Conservation (phyloP, 2,888 invertebrate genomes). For the Phaedon cochleariae region DNA sequence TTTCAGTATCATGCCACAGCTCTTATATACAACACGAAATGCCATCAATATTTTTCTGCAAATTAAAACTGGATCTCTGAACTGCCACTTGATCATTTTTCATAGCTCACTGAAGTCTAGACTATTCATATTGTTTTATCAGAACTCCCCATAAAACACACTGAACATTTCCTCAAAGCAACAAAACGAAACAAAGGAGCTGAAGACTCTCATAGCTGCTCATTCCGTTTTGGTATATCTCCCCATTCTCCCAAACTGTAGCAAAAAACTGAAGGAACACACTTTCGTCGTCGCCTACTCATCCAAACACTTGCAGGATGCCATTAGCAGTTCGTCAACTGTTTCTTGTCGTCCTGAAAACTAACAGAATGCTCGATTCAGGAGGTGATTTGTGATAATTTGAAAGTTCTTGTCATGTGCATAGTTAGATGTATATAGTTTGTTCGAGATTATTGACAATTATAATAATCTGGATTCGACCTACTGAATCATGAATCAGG, state of each 20-base stretch:
- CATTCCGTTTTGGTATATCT: neutral
- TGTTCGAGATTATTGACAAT: neutral
- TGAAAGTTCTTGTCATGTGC: neutral
- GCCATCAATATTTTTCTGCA: too few relatives aligned
- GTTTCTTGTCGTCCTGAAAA: neutral
- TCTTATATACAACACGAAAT: too few relatives aligned
- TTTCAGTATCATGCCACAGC: too few relatives aligned
- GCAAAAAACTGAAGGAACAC: neutral
- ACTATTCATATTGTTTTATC: neutral
- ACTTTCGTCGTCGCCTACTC: neutral
- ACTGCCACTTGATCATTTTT: too few relatives aligned
- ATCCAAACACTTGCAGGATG: neutral
- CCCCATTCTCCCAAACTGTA: neutral
- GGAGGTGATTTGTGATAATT: neutral
- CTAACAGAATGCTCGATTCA: neutral
- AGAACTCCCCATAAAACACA: neutral
- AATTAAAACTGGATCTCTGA: too few relatives aligned
- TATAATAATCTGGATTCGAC: too few relatives aligned
- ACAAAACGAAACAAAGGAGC: neutral
- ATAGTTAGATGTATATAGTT: neutral
- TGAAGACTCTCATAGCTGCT: neutral
- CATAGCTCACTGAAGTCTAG: too few relatives aligned
- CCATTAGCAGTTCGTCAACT: slow-evolving; percentile 1
- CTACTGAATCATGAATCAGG: too few relatives aligned
- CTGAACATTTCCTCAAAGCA: neutral